These are phyloP conservation scores for Sterrhoptilus dennistouni DNA, from an alignment of 2,113 vertebrate species.

Conservation along the genomic window DNA sequence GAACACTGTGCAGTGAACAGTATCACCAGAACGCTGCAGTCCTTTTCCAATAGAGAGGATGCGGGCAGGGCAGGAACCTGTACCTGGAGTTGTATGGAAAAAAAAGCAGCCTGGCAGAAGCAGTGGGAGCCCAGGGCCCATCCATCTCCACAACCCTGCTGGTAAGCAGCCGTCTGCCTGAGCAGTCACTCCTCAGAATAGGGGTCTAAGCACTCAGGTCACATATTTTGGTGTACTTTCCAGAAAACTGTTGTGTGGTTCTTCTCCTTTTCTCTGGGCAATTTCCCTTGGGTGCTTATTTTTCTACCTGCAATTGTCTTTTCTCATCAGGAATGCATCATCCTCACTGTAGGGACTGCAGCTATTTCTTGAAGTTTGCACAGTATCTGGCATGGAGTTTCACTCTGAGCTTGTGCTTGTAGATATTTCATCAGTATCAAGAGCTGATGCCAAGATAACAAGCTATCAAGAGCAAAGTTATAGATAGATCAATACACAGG, in stretches of 20 bases:
- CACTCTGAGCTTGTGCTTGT: not conserved
- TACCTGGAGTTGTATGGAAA: not conserved
- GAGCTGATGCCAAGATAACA: not conserved
- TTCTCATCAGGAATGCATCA: not conserved
- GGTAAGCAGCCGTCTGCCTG: not conserved
- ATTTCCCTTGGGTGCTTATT: not conserved
- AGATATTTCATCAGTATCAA: not conserved
- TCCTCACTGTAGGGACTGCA: not conserved
- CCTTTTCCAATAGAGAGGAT: not conserved
- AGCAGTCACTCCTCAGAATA: not conserved
- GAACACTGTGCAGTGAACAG: rapidly evolving
- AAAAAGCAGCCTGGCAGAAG: not conserved
- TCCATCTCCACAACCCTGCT: not conserved
- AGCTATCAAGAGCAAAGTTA: not conserved
- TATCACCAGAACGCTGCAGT: not conserved
- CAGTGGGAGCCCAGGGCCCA: not conserved
- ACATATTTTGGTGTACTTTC: not conserved
- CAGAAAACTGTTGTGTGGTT: not conserved
- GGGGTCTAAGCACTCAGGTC: not conserved
- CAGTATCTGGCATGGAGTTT: not conserved
- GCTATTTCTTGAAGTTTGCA: not conserved
- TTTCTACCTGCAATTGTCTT: not conserved
- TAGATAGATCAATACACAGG: not conserved
- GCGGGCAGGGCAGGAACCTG: not conserved
- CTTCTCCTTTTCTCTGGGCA: not conserved